A percentile compares a stretch with the other conserved stretches of the same genome.
Evolutionary conservation across 2,888 invertebrate species (phyloP).

Genomic region (Tenthredo distinguenda): DNA sequence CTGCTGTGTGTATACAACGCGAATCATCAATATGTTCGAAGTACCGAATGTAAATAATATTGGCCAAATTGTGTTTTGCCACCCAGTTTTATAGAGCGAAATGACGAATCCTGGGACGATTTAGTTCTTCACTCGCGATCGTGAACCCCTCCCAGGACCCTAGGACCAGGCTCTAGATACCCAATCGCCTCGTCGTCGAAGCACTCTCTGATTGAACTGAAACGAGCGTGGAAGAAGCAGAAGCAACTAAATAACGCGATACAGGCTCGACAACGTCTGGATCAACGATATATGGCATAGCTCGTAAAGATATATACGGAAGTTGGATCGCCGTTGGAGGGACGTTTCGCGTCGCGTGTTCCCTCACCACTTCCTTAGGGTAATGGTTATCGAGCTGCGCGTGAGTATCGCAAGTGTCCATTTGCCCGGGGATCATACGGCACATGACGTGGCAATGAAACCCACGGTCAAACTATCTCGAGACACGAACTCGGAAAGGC

Average conservation of each 20-base stretch:
- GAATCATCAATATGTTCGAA: not conserved
- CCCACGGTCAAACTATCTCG: not conserved
- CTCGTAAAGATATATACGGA: slow-evolving; percentile 39
- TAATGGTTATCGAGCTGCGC: slow-evolving; percentile 2
- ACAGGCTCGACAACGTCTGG: not conserved
- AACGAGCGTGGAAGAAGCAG: not conserved
- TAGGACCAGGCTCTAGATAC: not conserved
- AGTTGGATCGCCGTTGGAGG: not conserved
- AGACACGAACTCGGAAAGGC: not conserved
- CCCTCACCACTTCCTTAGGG: slow-evolving; percentile 1
- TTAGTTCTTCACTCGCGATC: no score
- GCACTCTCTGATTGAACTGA: slow-evolving; percentile 39
- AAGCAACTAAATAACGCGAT: slow-evolving; percentile 16
- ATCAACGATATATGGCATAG: not conserved
- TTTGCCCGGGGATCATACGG: slow-evolving; percentile 10
- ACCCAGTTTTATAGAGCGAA: not conserved
- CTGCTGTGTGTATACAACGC: not conserved
- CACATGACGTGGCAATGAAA: not conserved
- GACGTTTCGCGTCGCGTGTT: slow-evolving; percentile 12
- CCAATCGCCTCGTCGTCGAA: slow-evolving; percentile 10
- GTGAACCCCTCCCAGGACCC: not conserved
- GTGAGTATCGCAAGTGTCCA: slow-evolving; percentile 25
- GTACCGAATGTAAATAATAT: not conserved
- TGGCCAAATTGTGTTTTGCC: not conserved
- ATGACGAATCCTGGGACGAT: not conserved